Evolutionary conservation across 2,888 invertebrate species (phyloP), one percentile per base, ranked within the genome.

Genomic region (Calliopum simillimum): DNA sequence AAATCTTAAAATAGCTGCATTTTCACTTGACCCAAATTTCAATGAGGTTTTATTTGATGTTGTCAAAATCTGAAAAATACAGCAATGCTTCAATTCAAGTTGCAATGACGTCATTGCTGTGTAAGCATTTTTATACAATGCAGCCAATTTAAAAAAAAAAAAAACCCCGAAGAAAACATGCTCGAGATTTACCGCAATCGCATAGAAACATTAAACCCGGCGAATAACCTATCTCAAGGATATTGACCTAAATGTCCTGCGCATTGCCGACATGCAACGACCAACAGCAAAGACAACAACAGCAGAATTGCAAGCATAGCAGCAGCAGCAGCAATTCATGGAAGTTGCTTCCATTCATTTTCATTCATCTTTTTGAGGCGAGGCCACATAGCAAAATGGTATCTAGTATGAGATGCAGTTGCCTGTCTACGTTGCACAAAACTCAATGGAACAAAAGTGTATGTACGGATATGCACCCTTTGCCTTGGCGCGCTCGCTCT

Each of bases 201-300:
- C n/a, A 44, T 43, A 58, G 33, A 23, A 59, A 8, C 43, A 11
- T 12, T 8, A 41, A 41, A 19, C 19, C 16, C 41, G 41, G 47
- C n/a, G 47, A 33, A 44, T 75, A 76, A 76, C 77, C 77, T 75
- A 74, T 76, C 72, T 75, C 73, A 78, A 82, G 84, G 81, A 79
- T 82, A 77, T 82, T 85, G 84, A 84, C 84, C 82, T 76, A 82
- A 75, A 78, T 78, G 79, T 76, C 80, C 78, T 84, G 82, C 83
- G 83, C 83, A 79, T 49, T n/a, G n/a, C n/a, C 41, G 21, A 23
- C 62, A 13, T 59, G 59, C 55, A 16, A 51, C 69, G 64, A 56
- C 71, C 65, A 70, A 72, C 6, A 41, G 33, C 58, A 67, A 21
- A 19, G 51, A 33, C 67, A 41, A 49, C 62, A 61, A 16, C 55